Evolutionary conservation across 2,888 invertebrate genomes (phyloP), one percentile per base, ranked within the genome.

Genomic region (Linnaemya vulpina): DNA sequence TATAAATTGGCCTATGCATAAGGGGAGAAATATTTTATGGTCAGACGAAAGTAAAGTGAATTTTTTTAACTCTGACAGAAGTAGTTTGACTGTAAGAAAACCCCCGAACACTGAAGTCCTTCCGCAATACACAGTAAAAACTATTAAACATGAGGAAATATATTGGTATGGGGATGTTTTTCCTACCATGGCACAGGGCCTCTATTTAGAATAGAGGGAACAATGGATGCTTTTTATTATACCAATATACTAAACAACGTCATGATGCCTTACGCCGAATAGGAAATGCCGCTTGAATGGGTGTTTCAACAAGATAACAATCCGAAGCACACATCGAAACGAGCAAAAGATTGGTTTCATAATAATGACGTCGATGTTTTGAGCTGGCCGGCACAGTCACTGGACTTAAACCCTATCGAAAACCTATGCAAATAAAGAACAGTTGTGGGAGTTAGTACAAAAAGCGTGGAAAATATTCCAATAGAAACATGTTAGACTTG

Each of bases 61-160:
- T n/a, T n/a, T n/a, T n/a, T 65, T 65, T 65, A 65, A 46, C 30
- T 38, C 10, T 4, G 38, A 63, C 25, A 43, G 63, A 25, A 67
- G 67, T 13, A 67, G 51, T 13, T 20, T 49, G 0, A 8, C 15
- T 35, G 49, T 67, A 22, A 1, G 35, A 8, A 67, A 10, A 60
- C 38, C 60, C 1, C 17, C 60, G 10, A 60, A 67, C 17, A 67
- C 67, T 0, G 67, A 67, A 67, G 15, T 67, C 9, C 11, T 25
- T 51, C 35, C 67, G 1, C 49, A 51, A 13, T 35, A 67, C 17
- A 67, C 67, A 8, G 22, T 20, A 20, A 68, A 53, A 30, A 51
- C 68, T 20, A 53, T 53, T 17, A 67, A 46, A 49, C 65, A 46
- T 25, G 51, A n/a, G n/a, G n/a, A n/a, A n/a, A n/a, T n/a, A n/a